Evolutionary conservation across 1,140 invertebrate genomes (phyloP), one percentile per base, ranked within the genome.

Genomic region (Dermatophagoides farinae): DNA sequence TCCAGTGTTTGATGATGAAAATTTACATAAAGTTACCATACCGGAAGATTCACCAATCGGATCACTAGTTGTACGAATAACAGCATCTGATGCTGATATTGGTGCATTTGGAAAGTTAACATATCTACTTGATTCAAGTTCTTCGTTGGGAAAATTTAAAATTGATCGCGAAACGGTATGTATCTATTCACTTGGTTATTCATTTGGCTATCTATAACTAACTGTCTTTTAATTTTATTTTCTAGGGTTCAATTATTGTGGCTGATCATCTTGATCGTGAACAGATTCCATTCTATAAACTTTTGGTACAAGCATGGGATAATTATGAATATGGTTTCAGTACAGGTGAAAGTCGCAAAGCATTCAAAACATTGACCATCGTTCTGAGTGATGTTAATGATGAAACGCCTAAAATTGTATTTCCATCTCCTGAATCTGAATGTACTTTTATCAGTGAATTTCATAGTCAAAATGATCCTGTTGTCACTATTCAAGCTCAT

Each of bases 281-380:
- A 74, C 77, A 80, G 0, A 80, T 79, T 64, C 73, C 76, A 50
- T 77, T 74, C 8, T 92, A 88, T 70, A 79, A 82, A 61, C 72
- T 93, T 11, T 83, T 92, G 0, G 82, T 91, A 12, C 86, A 93
- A 72, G 88, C 87, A 1, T 90, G 86, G 85, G 89, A 93, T 70
- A 92, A 92, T 72, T 91, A 90, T 72, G 85, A 90, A 68, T 90
- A 85, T 71, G 87, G 88, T 2, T 88, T 86, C 69, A 77, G 83
- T n/a, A 81, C 81, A 57, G 86, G 86, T 6, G 87, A 92, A 70
- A 89, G 86, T 67, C 76, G 88, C 57, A 90, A 90, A 71, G 84
- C 86, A 16, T 91, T 91, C 68, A 89, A 89, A 72, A 87, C 67
- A 62, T 64, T 66, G 18, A 67, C 64, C 1, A 62, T 68, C 12